Base-by-base conservation (phyloP, 2,797 vertebrate genomes). In the Xenops minutus region DNA sequence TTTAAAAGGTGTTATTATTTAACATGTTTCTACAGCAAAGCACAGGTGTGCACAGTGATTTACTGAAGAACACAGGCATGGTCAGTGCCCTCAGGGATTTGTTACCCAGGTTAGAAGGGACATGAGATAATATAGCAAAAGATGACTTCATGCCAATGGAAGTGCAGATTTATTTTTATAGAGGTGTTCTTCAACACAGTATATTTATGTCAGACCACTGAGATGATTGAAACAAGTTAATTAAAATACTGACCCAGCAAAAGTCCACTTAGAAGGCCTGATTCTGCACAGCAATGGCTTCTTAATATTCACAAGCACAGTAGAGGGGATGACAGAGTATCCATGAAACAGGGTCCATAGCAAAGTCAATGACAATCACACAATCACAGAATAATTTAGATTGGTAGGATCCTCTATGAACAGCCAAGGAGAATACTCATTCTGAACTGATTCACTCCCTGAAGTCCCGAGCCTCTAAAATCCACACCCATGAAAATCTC, bases 1-100 rank as follows among this genome's bases (percentile, higher is more conserved):
- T 92, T 86, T 73, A 84, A 74, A 88, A 84, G 48, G 30, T 87
- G 74, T 79, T 72, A 79, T 55, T 89, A 69, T 81, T 86, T 78
- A 48, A 59, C 82, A 56, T 30, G 36, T 76, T 88, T 46, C 69
- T 84, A 34, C 76, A 88, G 69, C 32, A 84, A 66, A 89, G 20
- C 24, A 26, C 85, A 95, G 89, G 54, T 86, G 49, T 86, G 69
- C 54, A 74, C 55, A 72, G 39, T 73, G 62, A 73, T 88, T 94
- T 88, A 69, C 71, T 58, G 55, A 90, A 84, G 58, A 83, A 79
- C 19, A 88, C 1, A 7, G 64, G 52, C 83, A 63, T 49, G 88
- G 44, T 67, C 80, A 69, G 51, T 86, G 51, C 43, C 55, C 71
- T 21, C 51, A 36, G 59, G 88, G 59, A 36, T 78, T 81, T 72